Evolutionary conservation across 2,888 invertebrate species (phyloP).

Genomic region (Teleogryllus oceanicus): DNA sequence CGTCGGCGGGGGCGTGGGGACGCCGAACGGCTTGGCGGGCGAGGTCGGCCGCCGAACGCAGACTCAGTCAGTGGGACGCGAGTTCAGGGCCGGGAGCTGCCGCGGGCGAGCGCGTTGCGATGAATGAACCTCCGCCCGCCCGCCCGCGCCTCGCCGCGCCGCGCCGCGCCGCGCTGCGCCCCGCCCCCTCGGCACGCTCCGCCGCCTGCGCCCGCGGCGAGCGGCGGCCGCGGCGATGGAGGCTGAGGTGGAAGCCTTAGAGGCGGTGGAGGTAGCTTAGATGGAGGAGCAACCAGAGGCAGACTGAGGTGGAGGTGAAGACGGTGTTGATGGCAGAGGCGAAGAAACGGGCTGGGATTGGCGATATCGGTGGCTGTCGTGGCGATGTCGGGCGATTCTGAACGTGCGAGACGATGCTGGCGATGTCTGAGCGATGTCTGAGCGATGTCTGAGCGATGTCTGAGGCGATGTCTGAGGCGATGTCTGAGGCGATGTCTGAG

Average conservation of each 20-base stretch:
- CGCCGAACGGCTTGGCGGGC: background rate
- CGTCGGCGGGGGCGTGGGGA: background rate
- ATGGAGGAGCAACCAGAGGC: too few relatives aligned
- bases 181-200: background rate
- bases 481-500: too few relatives aligned
- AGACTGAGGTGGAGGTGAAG: too few relatives aligned
- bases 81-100: slow-evolving; percentile 7
- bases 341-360: too few relatives aligned
- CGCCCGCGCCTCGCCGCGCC: background rate
- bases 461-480: too few relatives aligned
- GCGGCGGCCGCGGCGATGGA: background rate
- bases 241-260: background rate
- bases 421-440: too few relatives aligned
- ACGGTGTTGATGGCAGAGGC: too few relatives aligned
- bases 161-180: background rate
- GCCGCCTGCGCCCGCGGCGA: background rate
- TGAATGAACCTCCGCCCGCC: background rate
- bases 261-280: too few relatives aligned
- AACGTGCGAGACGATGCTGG: too few relatives aligned
- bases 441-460: too few relatives aligned
- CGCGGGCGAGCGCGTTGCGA: background rate
- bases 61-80: slow-evolving; percentile 1
- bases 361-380: too few relatives aligned
- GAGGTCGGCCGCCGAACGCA: background rate
- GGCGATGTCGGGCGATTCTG: too few relatives aligned